Conservation (phyloP, 2,888 invertebrate species). For the Torymus texanus region DNA sequence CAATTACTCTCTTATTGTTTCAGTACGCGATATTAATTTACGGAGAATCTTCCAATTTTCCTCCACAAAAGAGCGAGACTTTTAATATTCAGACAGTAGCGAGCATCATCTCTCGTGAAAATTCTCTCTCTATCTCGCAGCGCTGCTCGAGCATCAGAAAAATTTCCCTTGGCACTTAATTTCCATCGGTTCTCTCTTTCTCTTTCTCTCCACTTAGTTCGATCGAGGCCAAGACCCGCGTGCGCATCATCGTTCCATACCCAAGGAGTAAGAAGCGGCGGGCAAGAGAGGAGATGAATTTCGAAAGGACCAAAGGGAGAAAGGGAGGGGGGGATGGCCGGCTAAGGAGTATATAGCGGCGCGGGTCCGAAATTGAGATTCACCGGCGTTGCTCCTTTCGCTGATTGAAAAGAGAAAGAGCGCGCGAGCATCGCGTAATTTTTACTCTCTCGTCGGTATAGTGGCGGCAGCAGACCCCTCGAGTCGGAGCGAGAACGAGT, state of each 20-base stretch:
- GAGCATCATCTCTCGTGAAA: too few relatives aligned
- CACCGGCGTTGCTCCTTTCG: slow-evolving; percentile 24
- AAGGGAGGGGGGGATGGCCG: slow-evolving; percentile 15
- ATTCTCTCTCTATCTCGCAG: too few relatives aligned
- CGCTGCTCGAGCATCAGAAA: neutral
- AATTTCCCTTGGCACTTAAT: slow-evolving; percentile 42
- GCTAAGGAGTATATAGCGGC: neutral
- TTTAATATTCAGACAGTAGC: too few relatives aligned
- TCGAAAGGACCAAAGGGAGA: neutral
- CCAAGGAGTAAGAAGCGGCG: too few relatives aligned
- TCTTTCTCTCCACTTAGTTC: neutral
- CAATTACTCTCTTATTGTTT: neutral
- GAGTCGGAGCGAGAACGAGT: slow-evolving; percentile 1
- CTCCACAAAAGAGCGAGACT: neutral
- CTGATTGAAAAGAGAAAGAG: slow-evolving; percentile 57
- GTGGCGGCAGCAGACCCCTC: slow-evolving; percentile 25
- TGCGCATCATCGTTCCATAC: slow-evolving; percentile 13
- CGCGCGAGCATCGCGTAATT: slow-evolving; percentile 44
- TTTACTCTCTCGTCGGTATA: slow-evolving; percentile 14
- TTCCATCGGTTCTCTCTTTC: neutral
- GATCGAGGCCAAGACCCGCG: neutral
- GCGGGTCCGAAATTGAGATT: slow-evolving; percentile 46
- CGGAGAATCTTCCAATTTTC: neutral
- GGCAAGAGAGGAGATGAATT: slow-evolving; percentile 36
- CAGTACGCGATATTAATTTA: neutral